Evolutionary conservation across 2,113 vertebrate species (phyloP).

Genomic region (Circaetus cinerascens): DNA sequence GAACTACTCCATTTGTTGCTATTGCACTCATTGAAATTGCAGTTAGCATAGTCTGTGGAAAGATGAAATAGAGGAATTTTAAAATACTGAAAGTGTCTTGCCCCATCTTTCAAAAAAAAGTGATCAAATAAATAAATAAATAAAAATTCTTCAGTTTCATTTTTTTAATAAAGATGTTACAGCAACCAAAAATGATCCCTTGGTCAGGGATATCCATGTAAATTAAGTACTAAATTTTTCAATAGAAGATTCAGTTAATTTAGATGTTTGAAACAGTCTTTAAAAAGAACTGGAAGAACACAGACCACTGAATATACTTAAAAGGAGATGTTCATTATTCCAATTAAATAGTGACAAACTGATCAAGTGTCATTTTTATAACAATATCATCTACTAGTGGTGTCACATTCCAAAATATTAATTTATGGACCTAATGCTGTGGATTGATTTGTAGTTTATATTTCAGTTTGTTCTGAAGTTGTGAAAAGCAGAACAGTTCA

Average conservation of each 20-base stretch:
- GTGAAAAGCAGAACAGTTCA: not conserved
- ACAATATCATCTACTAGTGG: not conserved
- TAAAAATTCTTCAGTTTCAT: not conserved
- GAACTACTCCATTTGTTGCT: constrained; percentile 95
- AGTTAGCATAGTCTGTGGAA: constrained; percentile 90
- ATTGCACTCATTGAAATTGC: constrained; percentile 98
- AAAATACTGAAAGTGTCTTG: not conserved
- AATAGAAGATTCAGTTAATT: not conserved
- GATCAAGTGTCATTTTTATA: not conserved
- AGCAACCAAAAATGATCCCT: not conserved
- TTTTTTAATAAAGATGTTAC: not conserved
- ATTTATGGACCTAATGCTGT: not conserved
- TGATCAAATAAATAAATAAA: not conserved
- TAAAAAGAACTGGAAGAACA: not conserved
- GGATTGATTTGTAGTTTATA: not conserved
- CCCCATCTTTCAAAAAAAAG: not conserved
- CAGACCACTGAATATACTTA: not conserved
- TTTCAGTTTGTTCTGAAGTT: not conserved
- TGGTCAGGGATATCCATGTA: not conserved
- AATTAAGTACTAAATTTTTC: not conserved
- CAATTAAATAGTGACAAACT: not conserved
- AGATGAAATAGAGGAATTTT: not conserved
- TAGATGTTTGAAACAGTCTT: not conserved
- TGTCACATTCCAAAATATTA: not conserved
- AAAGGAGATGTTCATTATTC: not conserved